Conservation (phyloP, 2,888 invertebrate species). For the Sphaeridia pumilis region DNA sequence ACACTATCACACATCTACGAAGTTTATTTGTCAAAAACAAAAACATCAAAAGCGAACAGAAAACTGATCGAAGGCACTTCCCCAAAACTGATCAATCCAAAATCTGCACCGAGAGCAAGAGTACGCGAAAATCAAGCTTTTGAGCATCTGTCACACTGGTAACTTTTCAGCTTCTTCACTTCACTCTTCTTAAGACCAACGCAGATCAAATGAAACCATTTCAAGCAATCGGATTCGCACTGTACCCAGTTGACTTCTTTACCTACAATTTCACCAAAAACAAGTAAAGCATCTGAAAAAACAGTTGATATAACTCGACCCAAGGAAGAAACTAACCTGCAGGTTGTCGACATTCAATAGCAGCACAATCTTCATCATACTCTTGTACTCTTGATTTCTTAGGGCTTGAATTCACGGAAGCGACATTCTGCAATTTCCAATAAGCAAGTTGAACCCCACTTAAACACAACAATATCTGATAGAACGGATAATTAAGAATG, state of each 20-base stretch:
- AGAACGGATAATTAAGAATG: conserved; percentile 4
- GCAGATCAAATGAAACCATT: conserved; percentile 96
- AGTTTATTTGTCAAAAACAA: too few relatives aligned
- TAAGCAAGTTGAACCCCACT: neutral
- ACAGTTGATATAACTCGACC: neutral
- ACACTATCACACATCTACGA: too few relatives aligned
- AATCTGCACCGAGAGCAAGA: too few relatives aligned
- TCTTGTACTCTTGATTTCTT: conserved; percentile 29
- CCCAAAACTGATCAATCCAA: too few relatives aligned
- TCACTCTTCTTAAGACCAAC: conserved; percentile 74
- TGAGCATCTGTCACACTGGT: conserved; percentile 61
- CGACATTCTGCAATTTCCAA: too few relatives aligned
- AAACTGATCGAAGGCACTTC: too few relatives aligned
- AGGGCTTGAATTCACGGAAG: conserved; percentile 6
- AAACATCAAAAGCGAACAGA: too few relatives aligned
- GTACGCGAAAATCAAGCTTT: too few relatives aligned
- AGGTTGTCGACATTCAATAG: conserved; percentile 38
- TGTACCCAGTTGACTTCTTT: conserved; percentile 93
- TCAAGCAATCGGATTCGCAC: conserved; percentile 90
- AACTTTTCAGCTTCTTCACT: conserved; percentile 77
- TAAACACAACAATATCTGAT: too few relatives aligned
- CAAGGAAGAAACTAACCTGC: conserved; percentile 34
- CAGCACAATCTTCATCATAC: conserved; percentile 38
- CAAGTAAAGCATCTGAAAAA: conserved; percentile 36
- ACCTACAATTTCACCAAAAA: conserved; percentile 43